phyloP scores from a whole-genome alignment of 1,140 invertebrate species.

The Asbolus verrucosus region DNA sequence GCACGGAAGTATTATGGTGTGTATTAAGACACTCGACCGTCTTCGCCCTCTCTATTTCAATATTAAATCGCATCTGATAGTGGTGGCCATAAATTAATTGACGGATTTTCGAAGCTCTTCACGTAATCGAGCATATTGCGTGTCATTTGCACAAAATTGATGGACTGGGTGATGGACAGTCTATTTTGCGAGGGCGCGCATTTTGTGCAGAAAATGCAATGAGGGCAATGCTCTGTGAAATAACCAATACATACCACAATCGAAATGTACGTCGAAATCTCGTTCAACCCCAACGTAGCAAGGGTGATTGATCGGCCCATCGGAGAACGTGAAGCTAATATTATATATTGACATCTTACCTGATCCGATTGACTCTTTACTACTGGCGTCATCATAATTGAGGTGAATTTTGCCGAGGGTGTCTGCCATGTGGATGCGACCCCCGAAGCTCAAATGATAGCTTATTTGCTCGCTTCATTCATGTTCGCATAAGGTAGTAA shows the following conservation, averaged over 20 bases:
- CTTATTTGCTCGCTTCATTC: conserved; percentile 29
- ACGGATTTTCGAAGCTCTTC: conserved; percentile 1
- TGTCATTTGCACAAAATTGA: conserved; percentile 51
- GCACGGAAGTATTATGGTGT: conserved; percentile 57
- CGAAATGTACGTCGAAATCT: conserved; percentile 47
- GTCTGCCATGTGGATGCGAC: not conserved
- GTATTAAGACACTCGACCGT: conserved; percentile 52
- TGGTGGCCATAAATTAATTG: conserved; percentile 40
- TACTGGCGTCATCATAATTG: conserved; percentile 3
- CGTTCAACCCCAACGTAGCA: conserved; percentile 39
- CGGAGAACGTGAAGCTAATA: conserved; percentile 47
- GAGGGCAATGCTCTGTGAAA: conserved; percentile 52
- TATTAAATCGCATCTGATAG: conserved; percentile 35
- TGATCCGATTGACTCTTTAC: conserved; percentile 37
- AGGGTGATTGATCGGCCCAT: conserved; percentile 47
- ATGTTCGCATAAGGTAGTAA: conserved; percentile 35
- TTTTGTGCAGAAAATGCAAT: conserved; percentile 49
- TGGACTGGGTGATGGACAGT: conserved; percentile 42
- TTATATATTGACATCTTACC: conserved; percentile 48
- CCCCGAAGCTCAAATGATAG: conserved; percentile 8
- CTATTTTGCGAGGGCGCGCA: conserved; percentile 39
- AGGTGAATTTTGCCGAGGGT: conserved; percentile 1
- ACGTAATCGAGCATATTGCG: conserved; percentile 32
- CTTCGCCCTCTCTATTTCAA: conserved; percentile 26
- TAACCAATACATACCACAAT: conserved; percentile 52